phyloP scores from a whole-genome alignment of 2,888 invertebrate genomes.

The Ophraella communa region DNA sequence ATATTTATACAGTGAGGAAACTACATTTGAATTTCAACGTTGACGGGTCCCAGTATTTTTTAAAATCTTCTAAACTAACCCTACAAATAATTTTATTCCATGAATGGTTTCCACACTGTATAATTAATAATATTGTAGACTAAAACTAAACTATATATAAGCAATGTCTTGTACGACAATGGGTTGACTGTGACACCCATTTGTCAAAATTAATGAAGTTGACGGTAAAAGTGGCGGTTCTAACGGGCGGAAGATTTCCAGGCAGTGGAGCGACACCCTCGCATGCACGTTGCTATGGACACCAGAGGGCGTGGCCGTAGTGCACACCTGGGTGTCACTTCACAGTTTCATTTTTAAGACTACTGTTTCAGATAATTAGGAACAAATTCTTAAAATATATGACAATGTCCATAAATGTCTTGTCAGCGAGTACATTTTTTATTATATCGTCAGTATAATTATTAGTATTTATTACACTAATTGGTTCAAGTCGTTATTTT shows the following conservation, averaged over 20 bases:
- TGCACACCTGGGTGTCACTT: conserved; percentile 48
- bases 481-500: too few species aligned
- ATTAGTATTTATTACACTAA: too few species aligned
- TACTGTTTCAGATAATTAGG: background rate
- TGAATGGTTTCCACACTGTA: too few species aligned
- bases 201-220: conserved; percentile 57
- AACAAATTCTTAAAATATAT: too few species aligned
- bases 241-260: conserved; percentile 42
- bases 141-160: background rate
- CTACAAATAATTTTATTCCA: too few species aligned
- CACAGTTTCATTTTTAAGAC: background rate
- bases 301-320: conserved; percentile 49
- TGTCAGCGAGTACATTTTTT: too few species aligned
- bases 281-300: conserved; percentile 54
- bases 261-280: conserved; percentile 48
- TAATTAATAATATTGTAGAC: background rate
- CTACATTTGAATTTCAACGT: too few species aligned
- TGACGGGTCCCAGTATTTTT: too few species aligned
- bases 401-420: too few species aligned
- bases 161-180: background rate
- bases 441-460: too few species aligned
- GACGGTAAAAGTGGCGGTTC: conserved; percentile 51
- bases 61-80: too few species aligned
- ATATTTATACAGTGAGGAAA: too few species aligned
- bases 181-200: conserved; percentile 51